Evolutionary conservation across 2,888 invertebrate genomes (phyloP).

Genomic region (Philonicus albiceps): DNA sequence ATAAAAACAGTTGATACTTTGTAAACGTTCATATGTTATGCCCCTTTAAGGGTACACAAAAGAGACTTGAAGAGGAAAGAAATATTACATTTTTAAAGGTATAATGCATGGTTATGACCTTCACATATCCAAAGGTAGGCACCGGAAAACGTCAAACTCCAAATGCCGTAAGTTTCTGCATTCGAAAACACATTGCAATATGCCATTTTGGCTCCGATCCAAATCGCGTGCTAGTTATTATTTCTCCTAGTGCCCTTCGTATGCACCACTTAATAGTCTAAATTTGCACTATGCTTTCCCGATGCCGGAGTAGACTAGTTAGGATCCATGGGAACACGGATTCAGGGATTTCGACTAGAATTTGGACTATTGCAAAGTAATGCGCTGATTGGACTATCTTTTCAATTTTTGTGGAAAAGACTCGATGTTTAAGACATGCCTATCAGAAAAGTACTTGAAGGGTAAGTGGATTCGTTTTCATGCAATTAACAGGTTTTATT

Average conservation of each 20-base stretch:
- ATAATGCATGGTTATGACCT: background rate
- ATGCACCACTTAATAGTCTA: background rate
- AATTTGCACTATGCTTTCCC: background rate
- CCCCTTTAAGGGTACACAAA: background rate
- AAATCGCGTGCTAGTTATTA: background rate
- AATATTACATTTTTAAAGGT: background rate
- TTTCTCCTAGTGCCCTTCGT: background rate
- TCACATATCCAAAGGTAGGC: background rate
- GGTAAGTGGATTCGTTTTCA: background rate
- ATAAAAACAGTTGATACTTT: background rate
- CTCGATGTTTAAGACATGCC: background rate
- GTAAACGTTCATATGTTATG: background rate
- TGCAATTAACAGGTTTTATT: background rate
- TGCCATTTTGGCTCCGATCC: background rate
- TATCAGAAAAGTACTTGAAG: background rate
- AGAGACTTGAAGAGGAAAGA: background rate
- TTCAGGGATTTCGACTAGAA: background rate
- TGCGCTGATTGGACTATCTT: background rate
- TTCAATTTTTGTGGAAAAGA: background rate
- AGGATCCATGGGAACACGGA: background rate
- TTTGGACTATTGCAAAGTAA: background rate
- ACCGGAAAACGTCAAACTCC: background rate
- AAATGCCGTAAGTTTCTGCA: background rate
- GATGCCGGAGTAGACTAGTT: background rate
- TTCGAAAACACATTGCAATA: background rate